A percentile compares a stretch with the other conserved stretches of the same genome.
phyloP scores from a whole-genome alignment of 2,888 invertebrate species.

The Anodontia alba region DNA sequence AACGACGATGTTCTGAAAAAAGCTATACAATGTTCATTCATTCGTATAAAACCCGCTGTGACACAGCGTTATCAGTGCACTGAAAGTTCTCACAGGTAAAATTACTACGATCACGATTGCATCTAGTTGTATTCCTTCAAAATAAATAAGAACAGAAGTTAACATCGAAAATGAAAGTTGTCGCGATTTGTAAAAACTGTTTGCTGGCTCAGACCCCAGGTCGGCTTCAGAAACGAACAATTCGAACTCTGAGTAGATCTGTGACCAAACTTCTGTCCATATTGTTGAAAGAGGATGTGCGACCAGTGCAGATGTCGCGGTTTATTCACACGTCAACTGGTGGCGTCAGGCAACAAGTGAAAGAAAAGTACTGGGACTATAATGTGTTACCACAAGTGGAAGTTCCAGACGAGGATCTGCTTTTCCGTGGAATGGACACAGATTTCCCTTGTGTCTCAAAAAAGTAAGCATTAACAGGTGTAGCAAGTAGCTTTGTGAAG shows the following conservation, averaged over 20 bases:
- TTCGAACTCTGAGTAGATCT: background rate
- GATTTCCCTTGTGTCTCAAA: conserved; percentile 80
- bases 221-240: background rate
- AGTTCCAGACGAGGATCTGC: conserved; percentile 59
- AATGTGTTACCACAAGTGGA: conserved; percentile 61
- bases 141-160: no score
- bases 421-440: conserved; percentile 78
- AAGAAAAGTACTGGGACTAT: background rate
- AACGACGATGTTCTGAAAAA: no score
- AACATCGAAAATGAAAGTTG: conserved; percentile 3
- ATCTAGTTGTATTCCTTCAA: no score
- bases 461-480: conserved; percentile 80
- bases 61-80: no score
- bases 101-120: no score
- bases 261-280: background rate
- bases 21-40: no score
- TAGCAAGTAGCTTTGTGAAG: no score
- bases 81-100: no score
- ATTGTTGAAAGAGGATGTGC: background rate
- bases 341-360: background rate
- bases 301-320: background rate
- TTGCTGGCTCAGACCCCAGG: background rate
- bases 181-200: background rate
- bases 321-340: background rate
- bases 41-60: no score